Conservation (phyloP, 2,113 vertebrate species). For the Eurystomus gularis region DNA sequence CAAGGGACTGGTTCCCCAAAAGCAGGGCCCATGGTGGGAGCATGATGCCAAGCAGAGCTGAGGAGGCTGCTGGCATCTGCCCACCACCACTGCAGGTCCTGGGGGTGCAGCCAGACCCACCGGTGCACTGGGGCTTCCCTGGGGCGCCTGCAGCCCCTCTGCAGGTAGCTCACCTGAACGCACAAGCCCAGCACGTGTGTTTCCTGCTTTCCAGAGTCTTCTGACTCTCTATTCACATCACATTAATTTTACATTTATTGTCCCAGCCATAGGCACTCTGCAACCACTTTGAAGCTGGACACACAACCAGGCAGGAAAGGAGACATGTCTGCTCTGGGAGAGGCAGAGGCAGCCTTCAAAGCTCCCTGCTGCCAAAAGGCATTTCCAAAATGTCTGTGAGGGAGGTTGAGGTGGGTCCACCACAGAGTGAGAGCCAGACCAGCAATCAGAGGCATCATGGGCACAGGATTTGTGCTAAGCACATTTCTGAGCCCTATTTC, state of each 20-base stretch:
- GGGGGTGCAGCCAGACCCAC: fast-evolving
- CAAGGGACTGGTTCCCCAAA: neutral
- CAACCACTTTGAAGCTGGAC: neutral
- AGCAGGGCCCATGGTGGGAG: neutral
- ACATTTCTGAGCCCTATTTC: neutral
- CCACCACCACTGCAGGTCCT: fast-evolving
- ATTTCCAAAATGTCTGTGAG: neutral
- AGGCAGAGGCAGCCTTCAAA: neutral
- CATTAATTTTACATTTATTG: neutral
- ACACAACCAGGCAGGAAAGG: neutral
- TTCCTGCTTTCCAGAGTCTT: neutral
- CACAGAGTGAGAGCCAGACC: neutral
- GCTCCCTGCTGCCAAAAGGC: neutral
- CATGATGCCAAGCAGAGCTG: neutral
- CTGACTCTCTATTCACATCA: neutral
- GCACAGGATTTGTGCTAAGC: neutral
- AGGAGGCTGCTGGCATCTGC: neutral
- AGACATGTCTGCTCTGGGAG: neutral
- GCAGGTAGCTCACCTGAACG: fast-evolving
- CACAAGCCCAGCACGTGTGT: neutral
- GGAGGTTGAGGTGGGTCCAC: neutral
- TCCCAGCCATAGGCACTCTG: neutral
- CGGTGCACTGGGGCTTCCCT: neutral
- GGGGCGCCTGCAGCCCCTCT: neutral
- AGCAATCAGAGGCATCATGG: fast-evolving